Evolutionary conservation across 2,888 invertebrate species (phyloP).

Genomic region (Mythimna pallens): DNA sequence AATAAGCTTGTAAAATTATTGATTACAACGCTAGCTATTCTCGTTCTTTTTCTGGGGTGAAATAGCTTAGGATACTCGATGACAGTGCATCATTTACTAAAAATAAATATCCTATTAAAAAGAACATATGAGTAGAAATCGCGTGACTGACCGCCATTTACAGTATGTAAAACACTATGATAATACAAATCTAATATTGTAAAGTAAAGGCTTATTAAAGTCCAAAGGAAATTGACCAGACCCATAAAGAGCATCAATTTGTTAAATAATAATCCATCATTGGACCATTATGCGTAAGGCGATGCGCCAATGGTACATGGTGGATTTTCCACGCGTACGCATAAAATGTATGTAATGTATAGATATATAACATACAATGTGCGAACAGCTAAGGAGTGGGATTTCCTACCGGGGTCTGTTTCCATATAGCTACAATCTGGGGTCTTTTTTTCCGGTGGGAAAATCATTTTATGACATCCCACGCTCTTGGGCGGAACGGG

Average conservation of each 20-base stretch:
- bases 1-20: neutral
- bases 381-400: no score
- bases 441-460: no score
- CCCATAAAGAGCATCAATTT: slow-evolving; percentile 48
- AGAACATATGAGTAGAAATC: slow-evolving; percentile 21
- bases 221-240: slow-evolving; percentile 72
- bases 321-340: no score
- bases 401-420: no score
- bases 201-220: slow-evolving; percentile 71
- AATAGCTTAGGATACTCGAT: neutral
- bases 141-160: slow-evolving; percentile 73
- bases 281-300: no score
- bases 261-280: neutral
- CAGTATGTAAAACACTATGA: slow-evolving; percentile 39
- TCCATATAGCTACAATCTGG: no score
- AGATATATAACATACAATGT: no score
- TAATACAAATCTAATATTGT: slow-evolving; percentile 66
- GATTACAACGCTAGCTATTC: neutral
- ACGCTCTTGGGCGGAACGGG: no score
- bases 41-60: neutral
- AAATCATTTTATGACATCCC: no score
- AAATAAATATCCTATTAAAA: neutral
- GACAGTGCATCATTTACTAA: neutral
- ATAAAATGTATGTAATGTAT: no score
- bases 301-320: no score